These are phyloP conservation scores for Mya arenaria DNA, from an alignment of 1,140 invertebrate species.

Conservation along the genomic window DNA sequence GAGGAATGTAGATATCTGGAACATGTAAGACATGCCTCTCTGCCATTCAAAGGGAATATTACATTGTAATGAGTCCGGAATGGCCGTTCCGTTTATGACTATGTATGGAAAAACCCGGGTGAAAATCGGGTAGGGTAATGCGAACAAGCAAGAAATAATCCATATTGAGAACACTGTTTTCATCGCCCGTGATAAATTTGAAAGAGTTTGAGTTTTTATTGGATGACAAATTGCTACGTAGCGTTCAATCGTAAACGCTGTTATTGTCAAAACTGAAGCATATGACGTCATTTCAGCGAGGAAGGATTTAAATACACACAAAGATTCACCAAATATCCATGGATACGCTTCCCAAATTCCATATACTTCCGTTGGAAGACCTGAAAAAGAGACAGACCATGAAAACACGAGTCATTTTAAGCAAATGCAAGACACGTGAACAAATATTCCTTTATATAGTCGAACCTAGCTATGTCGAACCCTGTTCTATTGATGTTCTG, in stretches of 20 bases:
- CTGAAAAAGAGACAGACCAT: constrained; percentile 80
- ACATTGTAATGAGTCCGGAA: constrained; percentile 74
- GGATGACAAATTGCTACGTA: constrained; percentile 97
- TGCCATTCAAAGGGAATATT: constrained; percentile 75
- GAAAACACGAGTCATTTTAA: too few relatives aligned
- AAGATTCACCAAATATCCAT: constrained; percentile 91
- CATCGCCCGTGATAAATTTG: constrained; percentile 89
- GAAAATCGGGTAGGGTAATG: constrained; percentile 85
- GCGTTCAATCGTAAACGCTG: constrained; percentile 95
- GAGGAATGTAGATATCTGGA: constrained; percentile 79
- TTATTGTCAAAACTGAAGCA: constrained; percentile 95
- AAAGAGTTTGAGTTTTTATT: constrained; percentile 92
- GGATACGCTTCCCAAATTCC: constrained; percentile 93
- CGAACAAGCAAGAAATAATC: constrained; percentile 88
- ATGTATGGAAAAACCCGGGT: constrained; percentile 64
- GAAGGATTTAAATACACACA: constrained; percentile 91
- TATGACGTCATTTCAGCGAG: constrained; percentile 94
- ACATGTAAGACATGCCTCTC: constrained; percentile 70
- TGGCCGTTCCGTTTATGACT: constrained; percentile 46
- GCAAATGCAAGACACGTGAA: too few relatives aligned
- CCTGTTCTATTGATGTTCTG: too few relatives aligned
- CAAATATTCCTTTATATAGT: too few relatives aligned
- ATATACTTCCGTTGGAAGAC: constrained; percentile 92
- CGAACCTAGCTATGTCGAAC: too few relatives aligned
- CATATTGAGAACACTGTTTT: constrained; percentile 90